Evolutionary conservation across 1,140 invertebrate species (phyloP).

Genomic region (Ectropis grisescens): DNA sequence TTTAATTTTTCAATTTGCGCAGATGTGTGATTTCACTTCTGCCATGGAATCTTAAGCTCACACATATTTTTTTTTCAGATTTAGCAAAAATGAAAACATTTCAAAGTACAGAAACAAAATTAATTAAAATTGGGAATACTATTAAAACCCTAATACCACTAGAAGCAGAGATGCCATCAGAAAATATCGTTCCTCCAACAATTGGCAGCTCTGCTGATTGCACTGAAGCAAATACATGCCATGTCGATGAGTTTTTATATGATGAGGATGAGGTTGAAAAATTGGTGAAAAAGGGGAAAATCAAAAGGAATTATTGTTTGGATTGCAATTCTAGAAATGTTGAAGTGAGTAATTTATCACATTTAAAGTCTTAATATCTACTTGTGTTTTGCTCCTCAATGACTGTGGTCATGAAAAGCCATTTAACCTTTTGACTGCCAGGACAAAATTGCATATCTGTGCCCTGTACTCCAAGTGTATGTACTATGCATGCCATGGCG

Average conservation of each 20-base stretch:
- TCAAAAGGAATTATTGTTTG: constrained; percentile 75
- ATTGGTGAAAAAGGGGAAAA: constrained; percentile 72
- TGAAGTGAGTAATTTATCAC: constrained; percentile 47
- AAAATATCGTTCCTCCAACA: constrained; percentile 69
- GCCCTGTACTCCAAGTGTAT: too few species aligned
- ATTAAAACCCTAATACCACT: constrained; percentile 71
- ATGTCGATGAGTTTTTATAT: constrained; percentile 82
- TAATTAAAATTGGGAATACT: constrained; percentile 68
- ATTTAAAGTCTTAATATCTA: too few species aligned
- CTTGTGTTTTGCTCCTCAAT: too few species aligned
- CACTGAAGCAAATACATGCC: constrained; percentile 69
- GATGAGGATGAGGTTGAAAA: constrained; percentile 75
- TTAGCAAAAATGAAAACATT: constrained; percentile 39
- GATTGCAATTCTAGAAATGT: constrained; percentile 76
- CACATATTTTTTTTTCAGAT: constrained; percentile 48
- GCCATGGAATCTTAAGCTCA: too few species aligned
- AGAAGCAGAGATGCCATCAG: constrained; percentile 71
- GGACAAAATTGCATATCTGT: too few species aligned
- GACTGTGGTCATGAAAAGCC: too few species aligned
- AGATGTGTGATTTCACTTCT: too few species aligned
- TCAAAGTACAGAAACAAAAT: constrained; percentile 29
- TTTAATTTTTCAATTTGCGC: too few species aligned
- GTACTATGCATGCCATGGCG: too few species aligned
- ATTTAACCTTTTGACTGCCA: too few species aligned
- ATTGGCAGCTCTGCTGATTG: constrained; percentile 75